These are phyloP conservation scores for Tetragonula clypearis DNA, from an alignment of 1,140 invertebrate genomes.

Conservation along the genomic window DNA sequence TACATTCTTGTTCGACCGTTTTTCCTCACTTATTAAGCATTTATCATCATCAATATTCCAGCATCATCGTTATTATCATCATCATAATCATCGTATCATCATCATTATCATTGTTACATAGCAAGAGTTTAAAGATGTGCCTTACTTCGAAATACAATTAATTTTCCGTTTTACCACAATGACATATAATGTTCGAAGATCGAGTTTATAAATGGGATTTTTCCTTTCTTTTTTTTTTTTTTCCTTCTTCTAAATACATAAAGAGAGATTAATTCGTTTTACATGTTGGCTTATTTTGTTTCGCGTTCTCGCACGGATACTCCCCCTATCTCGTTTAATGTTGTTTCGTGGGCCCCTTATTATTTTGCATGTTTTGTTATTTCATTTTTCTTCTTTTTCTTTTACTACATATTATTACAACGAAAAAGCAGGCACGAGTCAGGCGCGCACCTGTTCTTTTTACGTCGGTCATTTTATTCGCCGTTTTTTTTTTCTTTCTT, in stretches of 20 bases:
- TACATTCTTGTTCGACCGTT: slow-evolving; percentile 17
- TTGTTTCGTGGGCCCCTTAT: slow-evolving; percentile 43
- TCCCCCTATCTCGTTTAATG: slow-evolving; percentile 14
- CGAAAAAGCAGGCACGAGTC: slow-evolving; percentile 60
- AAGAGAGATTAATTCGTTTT: slow-evolving; percentile 30
- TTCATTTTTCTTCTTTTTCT: not conserved
- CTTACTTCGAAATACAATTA: slow-evolving; percentile 35
- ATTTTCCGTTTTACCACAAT: slow-evolving; percentile 15
- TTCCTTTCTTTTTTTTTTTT: not conserved
- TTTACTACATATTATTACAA: slow-evolving; percentile 53
- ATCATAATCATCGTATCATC: not conserved
- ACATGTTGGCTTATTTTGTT: not conserved
- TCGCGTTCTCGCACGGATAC: slow-evolving; percentile 10
- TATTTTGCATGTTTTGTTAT: not conserved
- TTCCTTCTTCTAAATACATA: slow-evolving; percentile 28
- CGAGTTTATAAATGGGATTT: slow-evolving; percentile 21
- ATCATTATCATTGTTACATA: slow-evolving; percentile 10
- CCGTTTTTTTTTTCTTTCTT: not conserved
- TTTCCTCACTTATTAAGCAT: slow-evolving; percentile 27
- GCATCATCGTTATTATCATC: not conserved
- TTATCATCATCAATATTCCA: slow-evolving; percentile 15
- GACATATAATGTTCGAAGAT: slow-evolving; percentile 32
- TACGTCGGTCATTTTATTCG: slow-evolving; percentile 19
- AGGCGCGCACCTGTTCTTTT: slow-evolving; percentile 42
- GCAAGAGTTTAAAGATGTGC: slow-evolving; percentile 16